Conservation (phyloP, 2,797 vertebrate genomes). For the Hyperoplus immaculatus region DNA sequence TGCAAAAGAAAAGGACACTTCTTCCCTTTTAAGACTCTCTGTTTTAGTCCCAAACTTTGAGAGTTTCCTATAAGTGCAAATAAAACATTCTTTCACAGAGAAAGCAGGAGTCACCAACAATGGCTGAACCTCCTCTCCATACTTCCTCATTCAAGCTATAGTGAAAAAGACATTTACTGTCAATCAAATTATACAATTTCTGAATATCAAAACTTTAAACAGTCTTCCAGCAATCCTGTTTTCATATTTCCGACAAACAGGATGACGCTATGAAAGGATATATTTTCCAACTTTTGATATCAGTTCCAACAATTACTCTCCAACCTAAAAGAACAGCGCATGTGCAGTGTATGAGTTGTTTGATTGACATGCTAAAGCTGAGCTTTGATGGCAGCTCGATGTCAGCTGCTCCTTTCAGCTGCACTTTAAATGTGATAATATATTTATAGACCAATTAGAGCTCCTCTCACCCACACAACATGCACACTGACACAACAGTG, state of each 20-base stretch:
- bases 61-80: background rate
- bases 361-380: conserved; percentile 44
- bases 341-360: conserved; percentile 13
- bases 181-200: background rate
- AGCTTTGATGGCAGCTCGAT: conserved; percentile 44
- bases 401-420: conserved; percentile 59
- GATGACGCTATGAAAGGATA: background rate
- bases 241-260: background rate
- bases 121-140: background rate
- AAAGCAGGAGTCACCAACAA: background rate
- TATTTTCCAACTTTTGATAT: background rate
- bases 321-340: background rate
- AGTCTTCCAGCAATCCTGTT: background rate
- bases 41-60: background rate
- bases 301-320: background rate
- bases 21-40: background rate
- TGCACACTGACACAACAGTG: conserved; percentile 5
- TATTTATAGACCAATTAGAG: conserved; percentile 66
- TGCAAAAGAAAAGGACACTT: background rate
- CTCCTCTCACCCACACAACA: conserved; percentile 13
- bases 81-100: background rate
- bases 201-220: background rate
- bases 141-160: background rate
- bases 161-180: background rate
- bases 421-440: conserved; percentile 47